These are phyloP conservation scores for Rhea americana DNA, from an alignment of 2,113 vertebrate species.

Conservation along the genomic window DNA sequence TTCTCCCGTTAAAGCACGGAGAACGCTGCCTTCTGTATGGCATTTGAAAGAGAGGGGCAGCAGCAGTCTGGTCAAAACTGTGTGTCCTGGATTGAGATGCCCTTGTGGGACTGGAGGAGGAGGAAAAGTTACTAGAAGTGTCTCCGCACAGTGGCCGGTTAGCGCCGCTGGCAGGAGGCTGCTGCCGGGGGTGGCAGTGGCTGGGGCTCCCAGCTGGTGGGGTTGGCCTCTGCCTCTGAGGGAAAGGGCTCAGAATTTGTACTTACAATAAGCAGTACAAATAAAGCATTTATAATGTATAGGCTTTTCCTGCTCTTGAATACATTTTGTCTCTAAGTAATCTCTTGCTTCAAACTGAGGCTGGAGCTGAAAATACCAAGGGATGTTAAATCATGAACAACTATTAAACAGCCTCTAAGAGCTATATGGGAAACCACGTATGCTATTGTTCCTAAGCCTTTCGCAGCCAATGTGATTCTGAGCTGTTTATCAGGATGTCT, in stretches of 20 bases:
- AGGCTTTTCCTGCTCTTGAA: neutral
- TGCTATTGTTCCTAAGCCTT: neutral
- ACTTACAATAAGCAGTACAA: neutral
- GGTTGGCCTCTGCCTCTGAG: neutral
- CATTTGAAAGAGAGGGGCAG: neutral
- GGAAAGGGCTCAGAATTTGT: neutral
- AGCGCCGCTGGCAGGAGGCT: neutral
- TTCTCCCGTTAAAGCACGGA: neutral
- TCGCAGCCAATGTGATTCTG: neutral
- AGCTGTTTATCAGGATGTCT: constrained; percentile 32
- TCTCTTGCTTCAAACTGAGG: constrained; percentile 24
- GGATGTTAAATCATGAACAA: constrained; percentile 8
- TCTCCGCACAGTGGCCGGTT: neutral
- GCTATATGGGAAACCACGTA: neutral
- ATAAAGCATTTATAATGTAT: neutral
- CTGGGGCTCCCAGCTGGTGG: neutral
- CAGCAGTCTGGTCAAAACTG: neutral
- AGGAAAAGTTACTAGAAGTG: neutral
- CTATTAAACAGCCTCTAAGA: constrained; percentile 32
- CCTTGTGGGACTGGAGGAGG: neutral
- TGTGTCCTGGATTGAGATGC: neutral
- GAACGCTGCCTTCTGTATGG: neutral
- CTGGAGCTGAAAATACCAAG: constrained; percentile 37
- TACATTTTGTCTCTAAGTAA: neutral
- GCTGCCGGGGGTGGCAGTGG: neutral